Evolutionary conservation across 1,140 invertebrate genomes (phyloP).

Genomic region (Drosophila lini): DNA sequence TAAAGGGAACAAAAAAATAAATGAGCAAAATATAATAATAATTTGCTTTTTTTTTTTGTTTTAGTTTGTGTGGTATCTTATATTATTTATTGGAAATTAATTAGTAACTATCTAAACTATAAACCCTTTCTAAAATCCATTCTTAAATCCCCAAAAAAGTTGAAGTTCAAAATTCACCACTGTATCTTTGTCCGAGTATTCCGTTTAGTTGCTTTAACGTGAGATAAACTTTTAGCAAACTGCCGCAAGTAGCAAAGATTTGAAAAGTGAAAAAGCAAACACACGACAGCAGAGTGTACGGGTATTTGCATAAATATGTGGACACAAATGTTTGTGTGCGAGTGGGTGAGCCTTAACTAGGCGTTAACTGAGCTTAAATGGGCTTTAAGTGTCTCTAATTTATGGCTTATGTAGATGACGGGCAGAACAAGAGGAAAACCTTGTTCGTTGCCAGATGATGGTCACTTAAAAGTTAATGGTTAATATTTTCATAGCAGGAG

Average conservation of each 20-base stretch:
- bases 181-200: constrained; percentile 30
- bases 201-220: constrained; percentile 43
- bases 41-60: too few relatives aligned
- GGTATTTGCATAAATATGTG: constrained; percentile 10
- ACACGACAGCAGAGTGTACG: constrained; percentile 7
- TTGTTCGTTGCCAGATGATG: not conserved
- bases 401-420: constrained; percentile 53
- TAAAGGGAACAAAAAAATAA: not conserved
- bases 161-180: not conserved
- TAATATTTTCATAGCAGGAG: not conserved
- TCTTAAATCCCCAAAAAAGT: not conserved
- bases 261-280: constrained; percentile 54
- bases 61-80: too few relatives aligned
- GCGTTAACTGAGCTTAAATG: constrained; percentile 66
- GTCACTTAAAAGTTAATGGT: constrained; percentile 12
- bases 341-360: constrained; percentile 48
- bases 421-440: constrained; percentile 10
- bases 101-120: too few relatives aligned
- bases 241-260: constrained; percentile 59
- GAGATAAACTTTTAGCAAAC: constrained; percentile 57
- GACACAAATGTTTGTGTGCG: constrained; percentile 2
- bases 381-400: constrained; percentile 55
- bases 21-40: too few relatives aligned
- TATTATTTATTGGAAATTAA: too few relatives aligned
- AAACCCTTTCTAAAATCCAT: not conserved